A percentile compares a stretch with the other conserved stretches of the same genome.
Evolutionary conservation across 2,888 invertebrate species (phyloP).

Genomic region (Galerucella nymphaeae): DNA sequence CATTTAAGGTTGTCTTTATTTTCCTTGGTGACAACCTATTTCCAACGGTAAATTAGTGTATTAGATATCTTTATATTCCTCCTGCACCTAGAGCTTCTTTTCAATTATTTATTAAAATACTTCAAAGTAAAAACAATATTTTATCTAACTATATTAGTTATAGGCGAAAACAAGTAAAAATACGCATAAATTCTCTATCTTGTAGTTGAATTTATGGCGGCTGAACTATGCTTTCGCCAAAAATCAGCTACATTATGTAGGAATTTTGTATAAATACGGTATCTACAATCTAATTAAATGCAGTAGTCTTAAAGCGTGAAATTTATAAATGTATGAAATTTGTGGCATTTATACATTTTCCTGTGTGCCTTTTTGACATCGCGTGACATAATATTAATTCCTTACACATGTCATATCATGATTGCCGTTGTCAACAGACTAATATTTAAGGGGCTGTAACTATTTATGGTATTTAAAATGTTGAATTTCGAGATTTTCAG

Average conservation of each 20-base stretch:
- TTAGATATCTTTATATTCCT: not conserved
- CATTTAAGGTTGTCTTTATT: conserved; percentile 21
- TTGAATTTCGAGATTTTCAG: too few species aligned
- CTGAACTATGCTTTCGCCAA: too few species aligned
- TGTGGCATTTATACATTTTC: conserved; percentile 24
- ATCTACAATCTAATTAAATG: conserved; percentile 18
- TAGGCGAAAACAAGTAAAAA: too few species aligned
- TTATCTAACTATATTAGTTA: too few species aligned
- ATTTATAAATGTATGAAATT: conserved; percentile 23
- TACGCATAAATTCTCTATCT: too few species aligned
- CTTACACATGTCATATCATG: conserved; percentile 27
- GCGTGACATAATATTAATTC: conserved; percentile 29
- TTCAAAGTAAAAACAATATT: not conserved
- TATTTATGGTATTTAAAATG: not conserved
- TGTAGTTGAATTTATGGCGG: too few species aligned
- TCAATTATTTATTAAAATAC: not conserved
- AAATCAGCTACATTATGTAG: not conserved
- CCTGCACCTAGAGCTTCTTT: not conserved
- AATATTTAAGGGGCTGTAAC: not conserved
- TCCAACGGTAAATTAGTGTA: not conserved
- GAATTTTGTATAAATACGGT: conserved; percentile 6
- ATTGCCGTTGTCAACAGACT: conserved; percentile 23
- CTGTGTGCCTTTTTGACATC: conserved; percentile 28
- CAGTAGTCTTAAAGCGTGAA: conserved; percentile 16
- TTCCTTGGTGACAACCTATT: conserved; percentile 29